These are phyloP conservation scores for Caretta caretta DNA, from an alignment of 2,113 vertebrate genomes.

Conservation along the genomic window DNA sequence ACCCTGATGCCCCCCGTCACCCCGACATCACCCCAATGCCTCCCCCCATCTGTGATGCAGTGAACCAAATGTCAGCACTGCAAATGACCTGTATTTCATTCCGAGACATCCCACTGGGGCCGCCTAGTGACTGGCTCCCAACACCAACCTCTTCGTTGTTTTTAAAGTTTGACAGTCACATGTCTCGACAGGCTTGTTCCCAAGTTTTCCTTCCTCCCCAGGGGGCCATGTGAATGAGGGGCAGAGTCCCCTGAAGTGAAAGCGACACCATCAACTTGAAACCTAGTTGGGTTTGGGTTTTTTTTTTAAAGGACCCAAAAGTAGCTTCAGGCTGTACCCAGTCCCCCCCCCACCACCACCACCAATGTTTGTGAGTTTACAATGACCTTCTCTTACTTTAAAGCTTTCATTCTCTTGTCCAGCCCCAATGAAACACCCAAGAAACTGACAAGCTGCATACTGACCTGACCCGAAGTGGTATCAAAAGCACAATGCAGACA, in stretches of 20 bases:
- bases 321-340: neutral
- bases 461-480: neutral
- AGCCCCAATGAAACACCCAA: neutral
- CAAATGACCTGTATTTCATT: no score
- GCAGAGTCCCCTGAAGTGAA: no score
- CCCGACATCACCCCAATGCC: no score
- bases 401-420: neutral
- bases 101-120: neutral
- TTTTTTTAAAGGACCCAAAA: neutral
- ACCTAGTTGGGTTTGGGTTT: neutral
- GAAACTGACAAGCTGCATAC: neutral
- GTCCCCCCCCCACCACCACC: neutral
- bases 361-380: fast-evolving
- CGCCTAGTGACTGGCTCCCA: neutral
- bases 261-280: no score
- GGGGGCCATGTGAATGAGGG: no score
- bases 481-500: neutral
- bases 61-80: no score
- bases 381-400: neutral
- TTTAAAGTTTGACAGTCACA: neutral
- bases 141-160: no score
- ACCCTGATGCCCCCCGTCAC: no score
- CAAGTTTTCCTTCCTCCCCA: no score
- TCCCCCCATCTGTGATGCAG: no score
- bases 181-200: no score